These are phyloP conservation scores for Dryoscopus gambensis DNA, from an alignment of 2,113 vertebrate species.

Conservation along the genomic window DNA sequence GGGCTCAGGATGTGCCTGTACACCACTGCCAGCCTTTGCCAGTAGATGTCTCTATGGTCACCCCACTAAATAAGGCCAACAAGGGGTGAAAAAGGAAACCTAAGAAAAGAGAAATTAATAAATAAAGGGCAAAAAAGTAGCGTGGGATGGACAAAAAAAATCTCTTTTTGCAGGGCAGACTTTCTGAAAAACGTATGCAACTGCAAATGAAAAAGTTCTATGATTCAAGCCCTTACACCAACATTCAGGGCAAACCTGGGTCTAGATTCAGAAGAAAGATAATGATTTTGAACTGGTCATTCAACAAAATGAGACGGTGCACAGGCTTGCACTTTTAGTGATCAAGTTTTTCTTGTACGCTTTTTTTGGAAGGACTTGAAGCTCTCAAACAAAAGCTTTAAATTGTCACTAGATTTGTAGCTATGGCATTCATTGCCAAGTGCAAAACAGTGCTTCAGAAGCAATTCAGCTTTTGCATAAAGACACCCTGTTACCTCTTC, in stretches of 20 bases:
- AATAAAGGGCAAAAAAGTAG: neutral
- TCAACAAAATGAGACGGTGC: neutral
- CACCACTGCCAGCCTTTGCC: conserved; percentile 17
- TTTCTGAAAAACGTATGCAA: neutral
- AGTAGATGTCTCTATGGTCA: conserved; percentile 63
- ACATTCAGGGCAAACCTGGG: neutral
- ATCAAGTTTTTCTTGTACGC: neutral
- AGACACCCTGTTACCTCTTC: neutral
- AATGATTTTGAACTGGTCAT: neutral
- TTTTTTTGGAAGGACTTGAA: neutral
- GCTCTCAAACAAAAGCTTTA: neutral
- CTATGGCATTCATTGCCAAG: neutral
- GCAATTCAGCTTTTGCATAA: neutral
- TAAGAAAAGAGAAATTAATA: neutral
- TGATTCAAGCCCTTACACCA: neutral
- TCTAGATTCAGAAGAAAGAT: neutral
- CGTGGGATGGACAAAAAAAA: neutral
- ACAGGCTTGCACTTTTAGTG: neutral
- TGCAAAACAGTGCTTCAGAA: neutral
- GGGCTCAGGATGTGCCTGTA: neutral
- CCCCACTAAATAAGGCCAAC: conserved; percentile 18
- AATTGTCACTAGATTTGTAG: neutral
- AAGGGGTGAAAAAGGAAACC: neutral
- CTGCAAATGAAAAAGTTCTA: neutral
- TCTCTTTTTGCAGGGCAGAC: neutral